These are phyloP conservation scores for Myxocyprinus asiaticus DNA, from an alignment of 2,113 vertebrate species.

Conservation along the genomic window DNA sequence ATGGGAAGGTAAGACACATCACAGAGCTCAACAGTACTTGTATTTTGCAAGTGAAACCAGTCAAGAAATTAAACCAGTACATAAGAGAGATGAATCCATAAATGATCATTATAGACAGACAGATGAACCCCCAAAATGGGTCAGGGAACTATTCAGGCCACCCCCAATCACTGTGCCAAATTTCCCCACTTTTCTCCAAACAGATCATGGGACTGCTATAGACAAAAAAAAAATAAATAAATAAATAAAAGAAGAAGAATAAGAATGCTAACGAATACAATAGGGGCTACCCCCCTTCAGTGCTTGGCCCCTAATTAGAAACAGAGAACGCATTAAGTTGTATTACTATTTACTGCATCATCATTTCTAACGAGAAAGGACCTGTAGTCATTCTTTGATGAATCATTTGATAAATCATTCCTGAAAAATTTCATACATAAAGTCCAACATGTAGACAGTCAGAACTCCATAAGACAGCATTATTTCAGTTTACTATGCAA, in stretches of 20 bases:
- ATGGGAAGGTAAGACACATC: constrained; percentile 83
- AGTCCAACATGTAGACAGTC: background rate
- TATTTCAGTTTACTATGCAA: background rate
- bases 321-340: background rate
- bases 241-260: no score
- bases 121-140: no score
- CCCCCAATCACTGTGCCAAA: no score
- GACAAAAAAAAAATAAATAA: no score
- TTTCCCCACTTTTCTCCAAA: no score
- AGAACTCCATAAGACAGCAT: background rate
- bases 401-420: background rate
- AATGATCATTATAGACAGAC: no score
- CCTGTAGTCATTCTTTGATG: background rate
- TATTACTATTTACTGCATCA: no score
- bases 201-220: no score
- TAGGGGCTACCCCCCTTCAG: no score
- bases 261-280: no score
- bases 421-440: background rate
- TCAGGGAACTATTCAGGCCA: no score
- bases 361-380: no score
- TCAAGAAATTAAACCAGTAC: background rate
- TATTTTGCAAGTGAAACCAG: background rate
- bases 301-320: background rate
- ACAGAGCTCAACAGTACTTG: background rate
- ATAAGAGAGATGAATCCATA: background rate